Base-by-base conservation (phyloP, 2,113 vertebrate species). In the Balaeniceps rex region DNA sequence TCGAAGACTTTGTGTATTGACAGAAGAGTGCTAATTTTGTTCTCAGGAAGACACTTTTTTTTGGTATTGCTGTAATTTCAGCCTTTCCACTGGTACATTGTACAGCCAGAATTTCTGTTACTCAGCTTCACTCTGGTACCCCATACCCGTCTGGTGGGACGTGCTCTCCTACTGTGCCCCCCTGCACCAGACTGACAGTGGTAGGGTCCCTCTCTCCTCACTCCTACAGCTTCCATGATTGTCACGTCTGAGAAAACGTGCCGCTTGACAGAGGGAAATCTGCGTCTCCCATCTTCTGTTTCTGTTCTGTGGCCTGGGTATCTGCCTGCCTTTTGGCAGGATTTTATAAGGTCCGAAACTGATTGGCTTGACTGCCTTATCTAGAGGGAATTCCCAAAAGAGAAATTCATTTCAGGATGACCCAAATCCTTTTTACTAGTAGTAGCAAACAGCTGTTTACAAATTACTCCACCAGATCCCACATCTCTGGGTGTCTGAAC, bases 111-210 rank as follows among this genome's bases (percentile, higher is more conserved):
- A 26, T 54, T 24, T 33, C 74, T 88, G 14, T 58, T 61, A 6
- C 3, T 49, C 4, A 4, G 28, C n/a, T 61, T 76, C 68, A 31
- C 9, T 1, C 33, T 11, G 34, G 64, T 55, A 28, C 13, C 36
- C 15, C 0, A 0, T 26, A 28, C 6, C 3, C 6, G 10, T 28
- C 33, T 23, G 31, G 46, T 33, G 25, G 42, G 42, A 33, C 31
- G 25, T 9, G 1, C 28, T 69, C 16, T 40, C 42, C 70, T 68
- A 8, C 63, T 28, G 2, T 38, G 60, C 6, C 29, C 54, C 14
- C 49, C 57, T 66, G 86, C 38, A 19, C 19, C 40, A 47, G 29
- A 14, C 58, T 57, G 51, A 15, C 31, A 15, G 40, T 9, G 49
- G 31, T 5, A 19, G 15, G 22, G 34, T 78, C 31, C 64, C 21